Conservation (phyloP, 2,888 invertebrate species). For the Cepaea hortensis region DNA sequence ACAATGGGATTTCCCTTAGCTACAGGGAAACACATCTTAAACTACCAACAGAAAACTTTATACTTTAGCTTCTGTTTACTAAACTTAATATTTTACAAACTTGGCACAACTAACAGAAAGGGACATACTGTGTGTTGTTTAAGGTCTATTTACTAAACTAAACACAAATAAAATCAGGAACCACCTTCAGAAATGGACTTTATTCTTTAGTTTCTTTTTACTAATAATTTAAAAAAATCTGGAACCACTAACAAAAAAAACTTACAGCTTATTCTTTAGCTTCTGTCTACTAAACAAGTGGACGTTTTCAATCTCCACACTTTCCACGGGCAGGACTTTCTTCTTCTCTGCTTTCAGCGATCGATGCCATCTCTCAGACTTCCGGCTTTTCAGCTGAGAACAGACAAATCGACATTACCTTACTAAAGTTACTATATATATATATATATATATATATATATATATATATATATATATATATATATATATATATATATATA, state of each 20-base stretch:
- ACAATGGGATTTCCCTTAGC: too few species aligned
- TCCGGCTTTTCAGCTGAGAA: constrained; percentile 30
- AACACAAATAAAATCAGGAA: too few species aligned
- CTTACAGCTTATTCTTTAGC: constrained; percentile 40
- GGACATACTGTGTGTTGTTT: too few species aligned
- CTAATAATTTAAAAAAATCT: neutral
- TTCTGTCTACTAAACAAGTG: constrained; percentile 43
- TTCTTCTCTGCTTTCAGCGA: constrained; percentile 44
- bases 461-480: neutral
- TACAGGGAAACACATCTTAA: too few species aligned
- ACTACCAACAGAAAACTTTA: constrained; percentile 1
- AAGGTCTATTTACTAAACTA: too few species aligned
- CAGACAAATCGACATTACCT: neutral
- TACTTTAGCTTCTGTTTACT: constrained; percentile 41
- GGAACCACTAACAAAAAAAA: neutral
- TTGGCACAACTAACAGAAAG: too few species aligned
- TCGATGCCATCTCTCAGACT: constrained; percentile 41
- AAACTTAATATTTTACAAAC: neutral
- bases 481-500: neutral
- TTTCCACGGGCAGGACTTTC: constrained; percentile 12
- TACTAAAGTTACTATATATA: neutral
- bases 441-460: constrained; percentile 2
- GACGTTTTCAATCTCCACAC: constrained; percentile 35
- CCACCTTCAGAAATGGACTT: too few species aligned
- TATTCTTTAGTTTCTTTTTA: neutral